Conservation (phyloP, 2,113 vertebrate genomes). For the Fregetta grallaria region DNA sequence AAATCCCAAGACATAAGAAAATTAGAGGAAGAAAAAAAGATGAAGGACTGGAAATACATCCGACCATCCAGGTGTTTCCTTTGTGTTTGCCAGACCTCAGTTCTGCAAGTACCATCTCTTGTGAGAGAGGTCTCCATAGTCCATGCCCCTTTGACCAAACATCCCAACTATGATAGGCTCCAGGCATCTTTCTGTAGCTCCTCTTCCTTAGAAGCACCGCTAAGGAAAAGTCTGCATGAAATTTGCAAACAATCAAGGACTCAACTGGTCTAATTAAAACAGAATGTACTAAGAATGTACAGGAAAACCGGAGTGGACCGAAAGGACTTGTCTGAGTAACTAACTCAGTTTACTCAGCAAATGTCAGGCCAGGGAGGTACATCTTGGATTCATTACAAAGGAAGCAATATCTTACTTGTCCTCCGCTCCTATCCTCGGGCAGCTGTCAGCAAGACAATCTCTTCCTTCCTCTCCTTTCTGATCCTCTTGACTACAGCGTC, state of each 20-base stretch:
- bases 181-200: constrained; percentile 32
- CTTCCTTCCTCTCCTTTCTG: constrained; percentile 61
- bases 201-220: constrained; percentile 32
- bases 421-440: constrained; percentile 17
- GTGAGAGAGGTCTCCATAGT: constrained; percentile 1
- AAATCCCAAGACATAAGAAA: background rate
- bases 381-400: constrained; percentile 67
- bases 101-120: constrained; percentile 10
- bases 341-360: constrained; percentile 23
- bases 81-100: background rate
- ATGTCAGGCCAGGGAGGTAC: constrained; percentile 16
- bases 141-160: constrained; percentile 29
- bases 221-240: constrained; percentile 41
- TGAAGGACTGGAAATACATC: background rate
- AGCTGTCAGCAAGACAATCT: constrained; percentile 64
- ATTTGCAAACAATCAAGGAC: constrained; percentile 50
- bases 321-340: constrained; percentile 24
- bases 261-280: constrained; percentile 55
- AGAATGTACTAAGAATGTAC: constrained; percentile 46
- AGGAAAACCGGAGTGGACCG: constrained; percentile 4
- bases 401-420: constrained; percentile 67
- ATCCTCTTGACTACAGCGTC: constrained; percentile 8
- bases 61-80: background rate
- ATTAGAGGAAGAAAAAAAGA: background rate
- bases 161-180: constrained; percentile 34